Evolutionary conservation across 2,113 vertebrate genomes (phyloP), one percentile per base, ranked within the genome.

Genomic region (Excalfactoria chinensis): DNA sequence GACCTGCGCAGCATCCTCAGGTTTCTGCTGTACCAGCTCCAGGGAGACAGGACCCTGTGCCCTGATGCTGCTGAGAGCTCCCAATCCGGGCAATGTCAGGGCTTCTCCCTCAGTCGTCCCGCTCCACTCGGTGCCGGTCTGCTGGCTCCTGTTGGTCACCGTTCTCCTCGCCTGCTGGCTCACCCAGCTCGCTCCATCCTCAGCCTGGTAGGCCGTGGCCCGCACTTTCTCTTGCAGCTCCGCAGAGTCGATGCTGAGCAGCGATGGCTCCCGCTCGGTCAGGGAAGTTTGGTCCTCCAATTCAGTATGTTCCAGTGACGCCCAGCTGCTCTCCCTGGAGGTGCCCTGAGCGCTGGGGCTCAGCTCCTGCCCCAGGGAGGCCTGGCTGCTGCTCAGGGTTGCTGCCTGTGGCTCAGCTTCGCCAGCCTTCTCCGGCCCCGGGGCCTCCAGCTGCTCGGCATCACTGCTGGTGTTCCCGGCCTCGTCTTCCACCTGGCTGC

Each of bases 401-500:
- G 56, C 20, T 6, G 56, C 60, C 35, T 26, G 22, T 11, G 8
- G 60, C 23, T 4, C 9, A 23, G 60, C 35, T 63, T 15, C 14
- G 10, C 35, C 10, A 16, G 10, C 16, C 25, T 40, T 35, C 60
- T 63, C 60, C 35, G 17, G 25, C 25, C 60, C 35, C 25, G n/a
- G 56, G 20, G 10, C 25, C 60, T 19, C 35, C 25, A 4, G 15
- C 60, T 2, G 60, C 35, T 25, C 16, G 41, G 1, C 0, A 2
- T 28, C 17, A 7, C 69, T 56, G 69, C 59, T 17, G 2, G 69
- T 13, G 9, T 2, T 19, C 62, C 10, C 35, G 28, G 5, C 35
- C 5, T 1, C 2, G 0, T 21, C 20, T 6, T 11, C 25, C 20
- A 1, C 9, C 41, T 7, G 2, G 3, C 41, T 7, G 18, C 1